Evolutionary conservation across 2,888 invertebrate genomes (phyloP).

Genomic region (Agrotis segetum): DNA sequence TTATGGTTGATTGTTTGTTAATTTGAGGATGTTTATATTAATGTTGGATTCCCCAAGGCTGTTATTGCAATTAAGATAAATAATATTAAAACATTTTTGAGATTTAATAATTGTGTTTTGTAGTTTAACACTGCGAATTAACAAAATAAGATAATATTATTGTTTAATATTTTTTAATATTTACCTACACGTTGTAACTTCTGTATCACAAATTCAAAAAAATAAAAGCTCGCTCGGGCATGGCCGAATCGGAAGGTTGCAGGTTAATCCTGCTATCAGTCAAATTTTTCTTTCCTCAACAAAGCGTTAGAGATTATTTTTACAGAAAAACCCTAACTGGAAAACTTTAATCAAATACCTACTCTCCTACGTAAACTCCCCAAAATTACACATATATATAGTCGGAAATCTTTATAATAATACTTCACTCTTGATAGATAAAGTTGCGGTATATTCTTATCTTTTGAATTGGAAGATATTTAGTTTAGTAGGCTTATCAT

Average conservation of each 20-base stretch:
- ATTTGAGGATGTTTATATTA: not conserved
- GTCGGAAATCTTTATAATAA: not conserved
- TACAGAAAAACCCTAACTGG: not conserved
- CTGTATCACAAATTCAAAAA: too few relatives aligned
- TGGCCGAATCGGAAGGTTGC: too few relatives aligned
- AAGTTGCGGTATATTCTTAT: slow-evolving; percentile 4
- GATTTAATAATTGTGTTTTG: too few relatives aligned
- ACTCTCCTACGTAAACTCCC: too few relatives aligned
- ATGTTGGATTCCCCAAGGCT: not conserved
- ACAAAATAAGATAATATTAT: not conserved
- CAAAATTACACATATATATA: too few relatives aligned
- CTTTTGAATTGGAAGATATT: not conserved
- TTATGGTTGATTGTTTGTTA: not conserved
- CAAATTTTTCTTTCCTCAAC: too few relatives aligned
- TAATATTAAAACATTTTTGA: not conserved
- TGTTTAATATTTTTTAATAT: too few relatives aligned
- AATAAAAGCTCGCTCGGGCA: too few relatives aligned
- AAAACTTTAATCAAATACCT: not conserved
- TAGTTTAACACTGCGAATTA: not conserved
- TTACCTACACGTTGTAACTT: too few relatives aligned
- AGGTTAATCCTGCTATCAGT: too few relatives aligned
- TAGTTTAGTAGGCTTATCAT: not conserved
- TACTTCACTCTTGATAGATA: not conserved
- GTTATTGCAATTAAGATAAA: slow-evolving; percentile 5
- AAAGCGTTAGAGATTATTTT: too few relatives aligned